Conservation (phyloP, 2,888 invertebrate species). For the Mongoloraphidia duomilia region DNA sequence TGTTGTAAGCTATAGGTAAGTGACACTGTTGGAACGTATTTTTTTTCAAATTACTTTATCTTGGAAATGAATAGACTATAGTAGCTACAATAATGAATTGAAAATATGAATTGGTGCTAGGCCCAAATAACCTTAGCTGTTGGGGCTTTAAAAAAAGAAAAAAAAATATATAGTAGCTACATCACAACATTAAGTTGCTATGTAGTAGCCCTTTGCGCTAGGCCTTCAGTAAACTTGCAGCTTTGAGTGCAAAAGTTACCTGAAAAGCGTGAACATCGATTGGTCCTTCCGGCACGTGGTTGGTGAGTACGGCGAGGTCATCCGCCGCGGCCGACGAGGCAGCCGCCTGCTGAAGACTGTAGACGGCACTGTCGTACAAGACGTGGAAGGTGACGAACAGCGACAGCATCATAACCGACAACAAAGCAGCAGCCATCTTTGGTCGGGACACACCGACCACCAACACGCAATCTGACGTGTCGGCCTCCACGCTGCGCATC, state of each 20-base stretch:
- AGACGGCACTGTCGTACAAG: constrained; percentile 71
- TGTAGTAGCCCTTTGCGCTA: too few relatives aligned
- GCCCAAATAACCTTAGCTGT: too few relatives aligned
- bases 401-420: constrained; percentile 65
- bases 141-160: too few relatives aligned
- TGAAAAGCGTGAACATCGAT: constrained; percentile 22
- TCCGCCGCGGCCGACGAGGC: constrained; percentile 28
- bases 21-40: too few relatives aligned
- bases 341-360: constrained; percentile 51
- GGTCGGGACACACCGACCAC: constrained; percentile 75
- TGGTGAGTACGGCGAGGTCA: constrained; percentile 20
- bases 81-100: too few relatives aligned
- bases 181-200: too few relatives aligned
- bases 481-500: constrained; percentile 71
- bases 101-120: too few relatives aligned
- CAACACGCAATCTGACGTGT: constrained; percentile 70
- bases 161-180: too few relatives aligned
- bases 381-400: constrained; percentile 75
- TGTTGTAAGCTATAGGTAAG: too few relatives aligned
- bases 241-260: constrained; percentile 28
- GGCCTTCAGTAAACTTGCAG: too few relatives aligned
- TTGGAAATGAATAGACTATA: too few relatives aligned
- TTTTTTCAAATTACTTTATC: too few relatives aligned
- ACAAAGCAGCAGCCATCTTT: constrained; percentile 65
- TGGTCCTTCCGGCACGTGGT: constrained; percentile 33